These are phyloP conservation scores for Drosophila peninsularis DNA, from an alignment of 2,888 invertebrate species.

Conservation along the genomic window DNA sequence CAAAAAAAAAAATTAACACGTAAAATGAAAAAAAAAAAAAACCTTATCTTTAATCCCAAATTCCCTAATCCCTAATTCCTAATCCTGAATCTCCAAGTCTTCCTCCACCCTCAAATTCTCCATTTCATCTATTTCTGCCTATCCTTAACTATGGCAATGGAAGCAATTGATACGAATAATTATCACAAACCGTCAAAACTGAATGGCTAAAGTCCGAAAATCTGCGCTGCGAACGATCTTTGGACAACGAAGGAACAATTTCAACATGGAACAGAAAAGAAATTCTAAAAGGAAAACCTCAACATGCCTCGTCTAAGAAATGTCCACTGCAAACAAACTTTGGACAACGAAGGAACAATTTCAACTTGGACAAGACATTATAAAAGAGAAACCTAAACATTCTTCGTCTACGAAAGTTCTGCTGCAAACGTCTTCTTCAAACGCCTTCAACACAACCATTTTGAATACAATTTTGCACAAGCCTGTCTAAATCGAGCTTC, in stretches of 20 bases:
- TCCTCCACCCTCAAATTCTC: too few species aligned
- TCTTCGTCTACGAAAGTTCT: not conserved
- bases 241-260: not conserved
- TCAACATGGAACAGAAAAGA: too few species aligned
- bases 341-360: too few species aligned
- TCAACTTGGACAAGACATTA: not conserved
- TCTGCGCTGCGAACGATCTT: not conserved
- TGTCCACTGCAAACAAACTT: not conserved
- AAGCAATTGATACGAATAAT: not conserved
- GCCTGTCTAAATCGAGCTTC: not conserved
- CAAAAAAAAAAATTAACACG: not conserved
- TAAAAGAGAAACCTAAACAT: not conserved
- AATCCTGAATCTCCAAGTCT: too few species aligned
- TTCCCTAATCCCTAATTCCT: not conserved
- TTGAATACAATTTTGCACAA: not conserved
- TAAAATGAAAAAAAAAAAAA: slow-evolving; percentile 4
- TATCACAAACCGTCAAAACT: too few species aligned
- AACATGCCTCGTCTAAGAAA: not conserved
- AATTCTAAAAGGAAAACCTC: not conserved
- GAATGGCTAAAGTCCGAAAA: not conserved
- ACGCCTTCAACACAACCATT: too few species aligned
- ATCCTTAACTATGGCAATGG: not conserved
- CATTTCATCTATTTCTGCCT: too few species aligned
- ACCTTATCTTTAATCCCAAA: not conserved
- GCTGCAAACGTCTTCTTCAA: not conserved